Percentiles rank a stretch among this genome's conserved stretches.
These are phyloP conservation scores for Myanophis thanlyinensis DNA, from an alignment of 2,113 vertebrate genomes.

Conservation along the genomic window DNA sequence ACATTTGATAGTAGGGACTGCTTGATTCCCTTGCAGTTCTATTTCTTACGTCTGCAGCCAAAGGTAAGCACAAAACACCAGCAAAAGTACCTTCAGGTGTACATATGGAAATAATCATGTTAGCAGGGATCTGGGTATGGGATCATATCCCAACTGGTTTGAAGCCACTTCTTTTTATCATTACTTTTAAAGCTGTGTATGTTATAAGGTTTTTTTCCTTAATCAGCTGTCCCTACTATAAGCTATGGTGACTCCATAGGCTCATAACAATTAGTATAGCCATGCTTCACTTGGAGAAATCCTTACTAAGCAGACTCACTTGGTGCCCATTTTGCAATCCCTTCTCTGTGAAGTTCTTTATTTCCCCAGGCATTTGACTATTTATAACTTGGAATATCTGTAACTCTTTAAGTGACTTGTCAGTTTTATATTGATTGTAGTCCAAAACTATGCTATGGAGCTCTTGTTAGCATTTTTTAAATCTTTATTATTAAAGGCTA, in stretches of 20 bases:
- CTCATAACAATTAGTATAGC: background rate
- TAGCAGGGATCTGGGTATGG: background rate
- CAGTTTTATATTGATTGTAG: background rate
- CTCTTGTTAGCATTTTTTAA: background rate
- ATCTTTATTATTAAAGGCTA: background rate
- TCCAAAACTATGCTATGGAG: background rate
- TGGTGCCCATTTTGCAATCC: background rate
- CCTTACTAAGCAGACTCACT: background rate
- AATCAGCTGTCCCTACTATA: background rate
- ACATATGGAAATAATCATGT: background rate
- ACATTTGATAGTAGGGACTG: background rate
- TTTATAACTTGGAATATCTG: background rate
- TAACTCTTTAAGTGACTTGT: background rate
- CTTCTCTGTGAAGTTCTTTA: background rate
- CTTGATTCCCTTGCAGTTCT: background rate
- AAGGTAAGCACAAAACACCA: background rate
- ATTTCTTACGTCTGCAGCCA: background rate
- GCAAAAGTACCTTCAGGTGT: background rate
- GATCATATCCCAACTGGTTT: background rate
- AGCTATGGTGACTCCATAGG: background rate
- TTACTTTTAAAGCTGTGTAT: background rate
- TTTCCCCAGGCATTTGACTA: background rate
- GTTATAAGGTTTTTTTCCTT: background rate
- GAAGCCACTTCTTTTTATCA: background rate
- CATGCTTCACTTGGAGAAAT: background rate